Evolutionary conservation across 2,797 vertebrate genomes (phyloP).

Genomic region (Crax fasciolata): DNA sequence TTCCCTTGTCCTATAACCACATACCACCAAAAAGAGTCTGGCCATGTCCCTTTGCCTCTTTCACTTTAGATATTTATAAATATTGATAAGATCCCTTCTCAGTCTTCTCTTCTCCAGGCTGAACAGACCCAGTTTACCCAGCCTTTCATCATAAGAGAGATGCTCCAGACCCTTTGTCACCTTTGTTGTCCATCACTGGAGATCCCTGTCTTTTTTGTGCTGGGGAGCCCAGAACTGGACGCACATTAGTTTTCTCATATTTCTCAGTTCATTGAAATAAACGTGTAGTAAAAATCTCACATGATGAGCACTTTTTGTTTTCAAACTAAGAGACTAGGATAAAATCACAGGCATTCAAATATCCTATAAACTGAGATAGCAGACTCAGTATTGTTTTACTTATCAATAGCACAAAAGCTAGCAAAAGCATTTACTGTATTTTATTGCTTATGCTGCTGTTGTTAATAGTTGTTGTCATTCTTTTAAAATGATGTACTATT

Average conservation of each 20-base stretch:
- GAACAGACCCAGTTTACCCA: too few relatives aligned
- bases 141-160: too few relatives aligned
- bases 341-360: not conserved
- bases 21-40: too few relatives aligned
- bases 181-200: too few relatives aligned
- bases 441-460: not conserved
- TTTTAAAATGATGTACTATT: not conserved
- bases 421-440: not conserved
- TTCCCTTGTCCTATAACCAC: too few relatives aligned
- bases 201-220: too few relatives aligned
- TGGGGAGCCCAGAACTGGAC: too few relatives aligned
- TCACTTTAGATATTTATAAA: too few relatives aligned
- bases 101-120: too few relatives aligned
- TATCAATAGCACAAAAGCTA: not conserved
- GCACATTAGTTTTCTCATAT: not conserved
- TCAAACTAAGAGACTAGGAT: not conserved
- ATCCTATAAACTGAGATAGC: not conserved
- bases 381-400: not conserved
- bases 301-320: not conserved
- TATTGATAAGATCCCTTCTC: too few relatives aligned
- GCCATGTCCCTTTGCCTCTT: too few relatives aligned
- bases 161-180: too few relatives aligned
- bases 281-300: not conserved
- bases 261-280: constrained; percentile 41
- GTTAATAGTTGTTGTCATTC: not conserved